A percentile compares a stretch with the other conserved stretches of the same genome.
phyloP scores from a whole-genome alignment of 2,113 vertebrate species.

The Enhydra lutris region DNA sequence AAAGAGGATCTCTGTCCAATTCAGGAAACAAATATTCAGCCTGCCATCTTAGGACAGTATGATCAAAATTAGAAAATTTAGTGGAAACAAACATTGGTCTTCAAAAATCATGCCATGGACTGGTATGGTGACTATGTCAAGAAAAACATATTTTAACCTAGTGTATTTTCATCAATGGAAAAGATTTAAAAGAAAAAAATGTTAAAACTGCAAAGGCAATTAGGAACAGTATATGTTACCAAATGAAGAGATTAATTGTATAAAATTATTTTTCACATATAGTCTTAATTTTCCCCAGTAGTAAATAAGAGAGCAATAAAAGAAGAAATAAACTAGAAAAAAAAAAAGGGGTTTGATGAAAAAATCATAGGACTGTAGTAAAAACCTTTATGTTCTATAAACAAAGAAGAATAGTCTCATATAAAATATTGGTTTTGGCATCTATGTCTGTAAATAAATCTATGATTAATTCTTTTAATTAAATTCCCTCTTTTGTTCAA shows the following conservation, averaged over 20 bases:
- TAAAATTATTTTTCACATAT: not conserved
- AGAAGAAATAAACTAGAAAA: not conserved
- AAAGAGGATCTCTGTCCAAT: not conserved
- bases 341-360: not conserved
- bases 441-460: not conserved
- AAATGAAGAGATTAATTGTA: not conserved
- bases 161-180: not conserved
- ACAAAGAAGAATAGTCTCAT: not conserved
- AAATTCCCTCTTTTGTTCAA: not conserved
- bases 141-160: not conserved
- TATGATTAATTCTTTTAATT: not conserved
- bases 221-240: not conserved
- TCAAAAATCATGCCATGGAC: not conserved
- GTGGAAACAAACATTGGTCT: not conserved
- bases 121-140: not conserved
- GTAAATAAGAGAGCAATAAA: not conserved
- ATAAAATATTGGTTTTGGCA: not conserved
- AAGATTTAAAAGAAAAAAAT: not conserved
- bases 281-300: not conserved
- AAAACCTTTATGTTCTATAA: not conserved
- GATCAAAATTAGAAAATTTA: not conserved
- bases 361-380: not conserved
- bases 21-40: not conserved
- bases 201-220: not conserved
- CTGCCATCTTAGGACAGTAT: not conserved